Base-by-base conservation (phyloP, 2,113 vertebrate species). In the Castor canadensis region DNA sequence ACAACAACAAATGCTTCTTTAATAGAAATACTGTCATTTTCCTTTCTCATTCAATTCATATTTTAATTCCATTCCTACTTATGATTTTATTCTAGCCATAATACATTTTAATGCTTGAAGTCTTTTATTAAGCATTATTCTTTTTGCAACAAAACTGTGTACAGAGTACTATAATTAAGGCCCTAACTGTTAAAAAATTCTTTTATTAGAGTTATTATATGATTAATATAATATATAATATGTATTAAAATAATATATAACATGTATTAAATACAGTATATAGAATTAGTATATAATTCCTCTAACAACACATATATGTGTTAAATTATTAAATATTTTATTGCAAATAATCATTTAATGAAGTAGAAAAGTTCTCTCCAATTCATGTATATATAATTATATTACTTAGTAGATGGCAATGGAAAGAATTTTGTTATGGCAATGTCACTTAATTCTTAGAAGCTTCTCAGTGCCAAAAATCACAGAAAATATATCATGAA, bases 241-340 rank as follows among this genome's bases (percentile, higher is more conserved):
- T n/a, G n/a, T n/a, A n/a, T n/a, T n/a, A n/a, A n/a, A n/a, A n/a
- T n/a, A n/a, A n/a, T n/a, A n/a, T n/a, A n/a, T n/a, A n/a, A n/a
- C n/a, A n/a, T n/a, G n/a, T n/a, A n/a, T n/a, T n/a, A n/a, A n/a
- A n/a, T n/a, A n/a, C n/a, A n/a, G n/a, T n/a, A n/a, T n/a, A n/a
- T 56, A 56, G 12, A 12, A 56, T 35, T 77, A 62, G 38, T 43
- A 52, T 38, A 72, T 9, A 54, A 9, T 69, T 64, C n/a, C 60
- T 86, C 43, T 71, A 62, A 80, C 54, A 91, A 35, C 47, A 91
- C 9, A 58, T 67, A 22, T 35, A 0, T 66, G 2, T 72, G 26
- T 64, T 86, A 35, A 71, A 43, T 94, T 95, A 52, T 58, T 84
- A 85, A 86, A 75, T 69, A 32, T 89, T 89, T 60, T 90, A 60